Percentiles rank a stretch among this genome's conserved stretches.
Conservation (phyloP, 2,113 vertebrate genomes). For the Leiothrix lutea region DNA sequence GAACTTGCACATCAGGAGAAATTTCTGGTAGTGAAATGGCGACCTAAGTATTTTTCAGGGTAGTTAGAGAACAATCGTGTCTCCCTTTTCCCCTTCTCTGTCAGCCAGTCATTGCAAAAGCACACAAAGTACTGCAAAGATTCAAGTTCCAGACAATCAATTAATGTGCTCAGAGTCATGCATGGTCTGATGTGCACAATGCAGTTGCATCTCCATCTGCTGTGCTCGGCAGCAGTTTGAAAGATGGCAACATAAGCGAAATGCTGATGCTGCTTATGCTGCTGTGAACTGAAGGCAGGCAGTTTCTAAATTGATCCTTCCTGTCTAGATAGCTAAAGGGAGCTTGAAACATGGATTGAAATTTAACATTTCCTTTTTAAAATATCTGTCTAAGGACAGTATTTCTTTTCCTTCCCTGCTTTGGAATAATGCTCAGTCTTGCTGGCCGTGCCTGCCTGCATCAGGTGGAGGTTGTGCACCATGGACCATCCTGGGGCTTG, state of each 20-base stretch:
- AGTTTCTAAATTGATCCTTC: not conserved
- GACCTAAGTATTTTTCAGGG: not conserved
- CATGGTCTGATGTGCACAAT: rapidly evolving
- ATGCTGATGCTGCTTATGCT: not conserved
- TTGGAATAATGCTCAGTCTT: not conserved
- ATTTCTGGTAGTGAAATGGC: not conserved
- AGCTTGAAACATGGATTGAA: not conserved
- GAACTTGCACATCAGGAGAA: not conserved
- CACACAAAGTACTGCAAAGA: not conserved
- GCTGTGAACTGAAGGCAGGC: not conserved
- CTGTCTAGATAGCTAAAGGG: not conserved
- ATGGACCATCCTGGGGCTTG: not conserved
- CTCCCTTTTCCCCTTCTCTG: not conserved
- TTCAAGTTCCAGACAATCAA: not conserved
- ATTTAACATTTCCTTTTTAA: not conserved
- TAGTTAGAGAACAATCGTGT: not conserved
- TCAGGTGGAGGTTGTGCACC: not conserved
- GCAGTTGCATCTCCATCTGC: not conserved
- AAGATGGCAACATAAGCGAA: not conserved
- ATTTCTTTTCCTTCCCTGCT: rapidly evolving
- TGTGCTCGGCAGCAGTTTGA: not conserved
- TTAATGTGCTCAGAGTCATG: not conserved
- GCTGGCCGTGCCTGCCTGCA: not conserved
- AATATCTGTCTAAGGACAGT: not conserved
- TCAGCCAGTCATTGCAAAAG: not conserved